Evolutionary conservation across 23 tunicate species (phyloP).

Genomic region (Ascidia mentula): DNA sequence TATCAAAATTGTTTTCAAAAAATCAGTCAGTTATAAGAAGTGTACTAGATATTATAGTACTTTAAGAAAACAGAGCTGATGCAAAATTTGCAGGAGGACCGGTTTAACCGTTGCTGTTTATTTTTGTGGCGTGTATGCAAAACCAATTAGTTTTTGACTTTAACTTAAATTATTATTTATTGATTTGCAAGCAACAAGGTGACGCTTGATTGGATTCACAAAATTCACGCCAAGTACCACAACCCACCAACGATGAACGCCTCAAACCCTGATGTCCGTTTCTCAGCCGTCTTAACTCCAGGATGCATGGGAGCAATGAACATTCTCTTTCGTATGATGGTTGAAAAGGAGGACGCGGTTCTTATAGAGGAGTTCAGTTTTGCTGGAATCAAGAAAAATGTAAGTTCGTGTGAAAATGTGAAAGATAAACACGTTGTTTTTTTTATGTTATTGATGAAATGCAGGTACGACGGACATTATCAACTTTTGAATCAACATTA

Average conservation of each 20-base stretch:
- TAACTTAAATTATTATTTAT: neutral
- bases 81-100: too few species aligned
- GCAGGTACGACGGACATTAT: too few species aligned
- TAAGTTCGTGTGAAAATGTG: too few species aligned
- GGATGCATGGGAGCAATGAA: conserved; percentile 48
- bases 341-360: conserved; percentile 27
- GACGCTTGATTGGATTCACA: neutral
- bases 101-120: too few species aligned
- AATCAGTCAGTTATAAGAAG: too few species aligned
- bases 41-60: too few species aligned
- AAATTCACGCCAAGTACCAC: conserved; percentile 12
- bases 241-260: conserved; percentile 3
- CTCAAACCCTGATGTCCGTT: neutral
- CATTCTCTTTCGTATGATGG: conserved; percentile 14
- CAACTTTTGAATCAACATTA: too few species aligned
- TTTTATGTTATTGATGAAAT: too few species aligned
- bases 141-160: neutral
- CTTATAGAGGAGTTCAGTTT: conserved; percentile 24
- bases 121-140: too few species aligned
- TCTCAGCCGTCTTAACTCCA: neutral
- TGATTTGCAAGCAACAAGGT: neutral
- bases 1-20: too few species aligned
- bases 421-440: too few species aligned
- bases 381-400: conserved; percentile 14
- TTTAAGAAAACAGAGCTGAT: too few species aligned